Conservation (phyloP, 2,888 invertebrate genomes). For the Magallana nippona region DNA sequence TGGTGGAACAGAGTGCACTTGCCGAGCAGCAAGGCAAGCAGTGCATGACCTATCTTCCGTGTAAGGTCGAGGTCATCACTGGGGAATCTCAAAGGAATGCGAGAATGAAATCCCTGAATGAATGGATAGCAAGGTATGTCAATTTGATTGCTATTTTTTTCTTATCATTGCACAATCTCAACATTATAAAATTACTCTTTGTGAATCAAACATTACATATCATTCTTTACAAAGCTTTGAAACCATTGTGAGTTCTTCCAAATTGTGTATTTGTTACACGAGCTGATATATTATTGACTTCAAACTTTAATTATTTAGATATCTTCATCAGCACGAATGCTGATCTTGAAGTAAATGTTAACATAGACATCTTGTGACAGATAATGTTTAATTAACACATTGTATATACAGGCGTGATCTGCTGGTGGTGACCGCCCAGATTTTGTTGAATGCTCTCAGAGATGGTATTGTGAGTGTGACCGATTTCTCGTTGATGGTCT, state of each 20-base stretch:
- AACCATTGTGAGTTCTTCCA: too few relatives aligned
- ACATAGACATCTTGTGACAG: too few relatives aligned
- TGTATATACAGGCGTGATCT: slow-evolving; percentile 65
- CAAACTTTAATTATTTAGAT: too few relatives aligned
- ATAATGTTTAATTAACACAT: too few relatives aligned
- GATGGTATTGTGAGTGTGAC: slow-evolving; percentile 57
- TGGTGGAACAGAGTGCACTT: slow-evolving; percentile 76
- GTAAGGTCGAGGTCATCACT: slow-evolving; percentile 61
- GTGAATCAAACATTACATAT: too few relatives aligned
- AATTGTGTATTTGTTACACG: too few relatives aligned
- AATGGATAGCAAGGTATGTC: slow-evolving; percentile 46
- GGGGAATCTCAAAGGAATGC: slow-evolving; percentile 64
- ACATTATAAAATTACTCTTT: too few relatives aligned
- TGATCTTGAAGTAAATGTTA: not conserved
- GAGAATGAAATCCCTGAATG: slow-evolving; percentile 43
- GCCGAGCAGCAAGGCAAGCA: slow-evolving; percentile 77
- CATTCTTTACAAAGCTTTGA: too few relatives aligned
- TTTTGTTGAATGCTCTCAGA: slow-evolving; percentile 74
- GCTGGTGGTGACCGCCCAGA: slow-evolving; percentile 79
- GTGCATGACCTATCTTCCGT: slow-evolving; percentile 67
- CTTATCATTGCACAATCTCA: too few relatives aligned
- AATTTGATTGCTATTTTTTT: not conserved
- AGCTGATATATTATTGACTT: too few relatives aligned
- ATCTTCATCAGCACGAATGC: too few relatives aligned
- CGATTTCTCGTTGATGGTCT: slow-evolving; percentile 71